A percentile compares a stretch with the other conserved stretches of the same genome.
Conservation (phyloP, 2,888 invertebrate genomes). For the Cecidostiba fungosa region DNA sequence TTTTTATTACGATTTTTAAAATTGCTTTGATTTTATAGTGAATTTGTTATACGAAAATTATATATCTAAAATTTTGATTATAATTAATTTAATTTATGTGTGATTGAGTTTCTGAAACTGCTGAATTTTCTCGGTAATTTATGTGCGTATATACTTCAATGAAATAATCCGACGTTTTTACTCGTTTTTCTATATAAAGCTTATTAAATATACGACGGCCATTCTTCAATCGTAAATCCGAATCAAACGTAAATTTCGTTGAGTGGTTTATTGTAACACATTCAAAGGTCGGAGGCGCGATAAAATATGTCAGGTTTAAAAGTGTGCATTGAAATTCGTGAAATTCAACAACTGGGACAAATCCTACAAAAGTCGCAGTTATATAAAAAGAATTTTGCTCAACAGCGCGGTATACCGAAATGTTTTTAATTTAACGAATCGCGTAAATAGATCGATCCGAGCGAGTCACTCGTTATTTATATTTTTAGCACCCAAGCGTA, state of each 20-base stretch:
- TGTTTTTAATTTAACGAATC: conserved; percentile 37
- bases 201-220: background rate
- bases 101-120: background rate
- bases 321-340: conserved; percentile 21
- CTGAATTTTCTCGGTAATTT: background rate
- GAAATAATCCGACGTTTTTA: conserved; percentile 3
- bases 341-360: conserved; percentile 41
- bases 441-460: background rate
- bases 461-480: background rate
- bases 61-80: no score
- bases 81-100: no score
- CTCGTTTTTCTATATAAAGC: background rate
- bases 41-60: no score
- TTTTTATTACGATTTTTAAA: background rate
- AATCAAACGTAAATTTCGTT: conserved; percentile 14
- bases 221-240: background rate
- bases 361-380: background rate
- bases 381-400: background rate
- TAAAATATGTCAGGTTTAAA: conserved; percentile 33
- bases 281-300: background rate
- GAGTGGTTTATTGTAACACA: conserved; percentile 19
- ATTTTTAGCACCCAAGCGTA: background rate
- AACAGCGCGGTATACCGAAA: conserved; percentile 4
- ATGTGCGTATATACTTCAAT: background rate
- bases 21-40: background rate